Evolutionary conservation across 2,113 vertebrate species (phyloP), one percentile per base, ranked within the genome.

Genomic region (Tetraodon nigroviridis): DNA sequence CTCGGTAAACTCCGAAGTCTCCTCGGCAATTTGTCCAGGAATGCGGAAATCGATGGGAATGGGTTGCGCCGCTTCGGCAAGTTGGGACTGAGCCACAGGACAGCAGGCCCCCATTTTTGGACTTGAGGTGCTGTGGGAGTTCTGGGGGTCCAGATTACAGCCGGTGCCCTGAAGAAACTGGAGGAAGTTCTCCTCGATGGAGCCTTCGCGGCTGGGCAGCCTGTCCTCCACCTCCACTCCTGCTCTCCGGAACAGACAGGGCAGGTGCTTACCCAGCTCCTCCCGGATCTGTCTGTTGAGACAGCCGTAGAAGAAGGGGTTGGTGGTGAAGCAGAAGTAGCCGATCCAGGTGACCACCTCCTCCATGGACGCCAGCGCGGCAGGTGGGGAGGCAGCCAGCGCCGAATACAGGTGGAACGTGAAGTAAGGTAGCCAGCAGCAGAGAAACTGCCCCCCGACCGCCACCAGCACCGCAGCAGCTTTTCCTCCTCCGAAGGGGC

Each of bases 351-450:
- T 99, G 76, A 99, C 96, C 61, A 94, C 92, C 0, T 91, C 93
- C 87, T 99, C 97, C 15, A 94, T 88, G 16, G 91, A 92, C 2
- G 92, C 93, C 1, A 93, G 83, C 0, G 88, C 84, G 52, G 91
- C 87, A 17, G 92, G 92, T 51, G 93, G 92, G 50, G 92, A 67
- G 16, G 94, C 90, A 27, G 83, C 84, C 79, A 96, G 82, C 2
- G 93, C 94, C 0, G 92, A 92, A 62, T 98, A 97, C 70, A 99
- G 85, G 82, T 98, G 96, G 84, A 97, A 99, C 63, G 95, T 93
- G 84, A 99, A 99, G 56, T 98, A 98, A 71, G 97, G 97, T 83
- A 99, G 78, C 97, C 97, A 99, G 63, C 95, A 99, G 77, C 95
- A 94, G 22, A 99, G 89, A 80, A 99, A 99, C 45, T 99, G 97